Percentiles rank a stretch among this genome's conserved stretches.
phyloP scores from a whole-genome alignment of 1,140 invertebrate genomes.

The Neoseiulus cucumeris region DNA sequence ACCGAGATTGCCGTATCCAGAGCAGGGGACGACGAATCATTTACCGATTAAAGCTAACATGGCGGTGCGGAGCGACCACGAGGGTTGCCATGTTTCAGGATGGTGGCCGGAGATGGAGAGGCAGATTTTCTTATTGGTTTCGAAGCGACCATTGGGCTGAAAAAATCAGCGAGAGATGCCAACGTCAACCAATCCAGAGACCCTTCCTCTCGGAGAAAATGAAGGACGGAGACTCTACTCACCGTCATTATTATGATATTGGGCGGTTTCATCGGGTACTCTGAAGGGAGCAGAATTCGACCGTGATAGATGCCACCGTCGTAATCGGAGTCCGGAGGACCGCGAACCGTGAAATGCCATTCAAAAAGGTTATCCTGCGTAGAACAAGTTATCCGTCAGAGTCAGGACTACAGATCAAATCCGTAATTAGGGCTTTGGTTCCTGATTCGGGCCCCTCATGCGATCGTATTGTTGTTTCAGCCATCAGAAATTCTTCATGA shows the following conservation, averaged over 20 bases:
- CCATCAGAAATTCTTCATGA: too few relatives aligned
- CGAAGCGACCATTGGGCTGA: constrained; percentile 83
- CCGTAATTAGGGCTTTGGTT: too few relatives aligned
- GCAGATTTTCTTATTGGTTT: constrained; percentile 85
- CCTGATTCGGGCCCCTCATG: too few relatives aligned
- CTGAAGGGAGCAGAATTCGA: constrained; percentile 61
- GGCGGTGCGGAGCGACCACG: constrained; percentile 82
- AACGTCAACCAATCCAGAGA: too few relatives aligned
- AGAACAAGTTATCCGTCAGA: not conserved
- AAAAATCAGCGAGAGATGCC: too few relatives aligned
- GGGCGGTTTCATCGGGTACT: constrained; percentile 95
- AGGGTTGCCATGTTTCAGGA: constrained; percentile 90
- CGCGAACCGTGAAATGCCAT: constrained; percentile 89
- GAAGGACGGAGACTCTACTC: constrained; percentile 20
- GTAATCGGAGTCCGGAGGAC: constrained; percentile 66
- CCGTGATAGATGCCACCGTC: constrained; percentile 76
- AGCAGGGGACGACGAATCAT: constrained; percentile 14
- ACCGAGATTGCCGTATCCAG: not conserved
- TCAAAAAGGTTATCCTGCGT: constrained; percentile 74
- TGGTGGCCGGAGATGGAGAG: constrained; percentile 91
- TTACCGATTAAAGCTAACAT: constrained; percentile 57
- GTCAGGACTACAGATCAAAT: not conserved
- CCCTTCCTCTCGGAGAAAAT: not conserved
- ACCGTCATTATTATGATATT: constrained; percentile 82
- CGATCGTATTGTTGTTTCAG: too few relatives aligned